Evolutionary conservation across 2,797 vertebrate species (phyloP).

Genomic region (Cottoperca gobio): DNA sequence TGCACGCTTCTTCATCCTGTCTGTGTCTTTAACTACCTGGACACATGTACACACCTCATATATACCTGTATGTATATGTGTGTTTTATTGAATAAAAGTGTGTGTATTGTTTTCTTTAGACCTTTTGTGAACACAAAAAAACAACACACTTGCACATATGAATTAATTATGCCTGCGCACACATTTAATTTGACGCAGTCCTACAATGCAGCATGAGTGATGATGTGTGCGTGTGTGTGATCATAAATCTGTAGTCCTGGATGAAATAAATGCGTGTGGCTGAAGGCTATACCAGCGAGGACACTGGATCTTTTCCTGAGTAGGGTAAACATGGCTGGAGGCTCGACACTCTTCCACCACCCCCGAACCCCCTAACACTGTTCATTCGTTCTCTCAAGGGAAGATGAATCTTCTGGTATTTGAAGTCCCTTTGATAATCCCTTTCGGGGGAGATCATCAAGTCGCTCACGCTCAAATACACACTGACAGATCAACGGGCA

Average conservation of each 20-base stretch:
- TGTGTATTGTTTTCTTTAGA: too few relatives aligned
- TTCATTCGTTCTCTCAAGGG: slow-evolving; percentile 32
- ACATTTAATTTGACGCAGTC: slow-evolving; percentile 51
- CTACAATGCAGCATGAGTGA: slow-evolving; percentile 48
- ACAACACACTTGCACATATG: slow-evolving; percentile 14
- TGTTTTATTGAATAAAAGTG: too few relatives aligned
- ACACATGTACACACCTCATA: not conserved
- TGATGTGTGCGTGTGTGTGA: slow-evolving; percentile 16
- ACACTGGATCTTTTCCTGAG: slow-evolving; percentile 53
- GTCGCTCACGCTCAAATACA: slow-evolving; percentile 24
- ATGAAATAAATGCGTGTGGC: slow-evolving; percentile 44
- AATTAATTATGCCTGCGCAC: slow-evolving; percentile 27
- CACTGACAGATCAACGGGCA: slow-evolving; percentile 32
- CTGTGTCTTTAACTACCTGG: slow-evolving; percentile 14
- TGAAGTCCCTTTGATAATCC: slow-evolving; percentile 41
- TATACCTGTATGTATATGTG: too few relatives aligned
- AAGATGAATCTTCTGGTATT: slow-evolving; percentile 43
- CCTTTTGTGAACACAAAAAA: too few relatives aligned
- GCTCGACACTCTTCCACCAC: slow-evolving; percentile 20
- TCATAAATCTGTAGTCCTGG: slow-evolving; percentile 57
- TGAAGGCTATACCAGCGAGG: slow-evolving; percentile 49
- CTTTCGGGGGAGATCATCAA: slow-evolving; percentile 36
- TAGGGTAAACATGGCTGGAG: slow-evolving; percentile 62
- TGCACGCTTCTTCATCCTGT: not conserved
- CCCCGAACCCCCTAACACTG: not conserved